These are phyloP conservation scores for Periophthalmus modestus DNA, from an alignment of 2,113 vertebrate species.

Conservation along the genomic window DNA sequence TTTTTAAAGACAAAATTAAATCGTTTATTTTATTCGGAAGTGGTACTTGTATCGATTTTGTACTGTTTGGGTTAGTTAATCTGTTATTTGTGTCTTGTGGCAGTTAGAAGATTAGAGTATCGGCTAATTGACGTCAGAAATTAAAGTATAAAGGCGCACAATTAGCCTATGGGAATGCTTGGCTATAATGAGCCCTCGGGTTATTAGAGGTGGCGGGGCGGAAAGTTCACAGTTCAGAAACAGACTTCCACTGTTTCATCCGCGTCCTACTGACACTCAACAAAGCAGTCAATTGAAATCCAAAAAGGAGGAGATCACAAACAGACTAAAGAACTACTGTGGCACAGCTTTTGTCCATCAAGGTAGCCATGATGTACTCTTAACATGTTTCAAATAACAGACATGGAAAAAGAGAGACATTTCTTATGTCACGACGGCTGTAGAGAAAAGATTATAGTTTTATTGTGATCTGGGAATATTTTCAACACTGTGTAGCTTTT, in stretches of 20 bases:
- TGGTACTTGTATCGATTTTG: background rate
- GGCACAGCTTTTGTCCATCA: background rate
- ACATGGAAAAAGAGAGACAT: background rate
- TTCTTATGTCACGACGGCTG: background rate
- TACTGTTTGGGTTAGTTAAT: background rate
- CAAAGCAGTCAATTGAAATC: conserved; percentile 50
- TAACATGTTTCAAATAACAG: background rate
- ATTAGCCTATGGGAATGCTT: conserved; percentile 44
- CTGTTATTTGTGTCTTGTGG: background rate
- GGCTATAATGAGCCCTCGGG: conserved; percentile 36
- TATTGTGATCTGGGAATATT: background rate
- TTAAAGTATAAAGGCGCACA: conserved; percentile 65
- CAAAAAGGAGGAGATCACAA: conserved; percentile 9
- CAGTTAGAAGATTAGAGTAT: background rate
- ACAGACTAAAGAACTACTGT: background rate
- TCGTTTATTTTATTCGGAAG: background rate
- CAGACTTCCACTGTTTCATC: conserved; percentile 66
- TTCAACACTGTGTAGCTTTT: background rate
- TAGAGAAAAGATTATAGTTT: too few relatives aligned
- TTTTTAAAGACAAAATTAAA: background rate
- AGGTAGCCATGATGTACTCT: background rate
- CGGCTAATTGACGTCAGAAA: conserved; percentile 17
- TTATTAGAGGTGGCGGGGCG: conserved; percentile 40
- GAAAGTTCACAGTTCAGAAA: conserved; percentile 50
- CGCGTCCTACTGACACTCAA: conserved; percentile 45